These are phyloP conservation scores for Heliconius hortense DNA, from an alignment of 2,888 invertebrate species.

Conservation along the genomic window DNA sequence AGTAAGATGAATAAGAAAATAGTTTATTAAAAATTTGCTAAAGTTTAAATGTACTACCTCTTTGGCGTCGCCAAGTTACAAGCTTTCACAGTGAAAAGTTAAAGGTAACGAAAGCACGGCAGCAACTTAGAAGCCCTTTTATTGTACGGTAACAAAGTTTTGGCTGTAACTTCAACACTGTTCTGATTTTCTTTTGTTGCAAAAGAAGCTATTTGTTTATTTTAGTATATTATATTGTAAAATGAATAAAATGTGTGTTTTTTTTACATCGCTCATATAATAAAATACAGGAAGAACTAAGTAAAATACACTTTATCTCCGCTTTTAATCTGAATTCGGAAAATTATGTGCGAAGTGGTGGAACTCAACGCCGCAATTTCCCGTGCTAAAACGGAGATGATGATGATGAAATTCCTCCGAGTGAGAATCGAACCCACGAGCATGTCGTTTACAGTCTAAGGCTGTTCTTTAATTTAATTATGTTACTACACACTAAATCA, in stretches of 20 bases:
- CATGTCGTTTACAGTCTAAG: no score
- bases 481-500: no score
- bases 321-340: no score
- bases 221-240: neutral
- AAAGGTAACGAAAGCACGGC: conserved; percentile 16
- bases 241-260: neutral
- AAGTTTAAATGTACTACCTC: neutral
- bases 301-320: no score
- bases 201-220: conserved; percentile 7
- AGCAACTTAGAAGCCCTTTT: conserved; percentile 14
- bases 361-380: no score
- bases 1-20: neutral
- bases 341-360: no score
- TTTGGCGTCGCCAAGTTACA: neutral
- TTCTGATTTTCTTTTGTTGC: conserved; percentile 33
- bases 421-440: no score
- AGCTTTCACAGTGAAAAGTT: conserved; percentile 12
- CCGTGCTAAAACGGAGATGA: no score
- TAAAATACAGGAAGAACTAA: no score
- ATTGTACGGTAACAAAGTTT: conserved; percentile 33
- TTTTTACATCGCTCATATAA: no score
- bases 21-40: neutral
- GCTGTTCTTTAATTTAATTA: no score
- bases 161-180: conserved; percentile 10
- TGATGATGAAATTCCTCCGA: no score